Evolutionary conservation across 2,797 vertebrate genomes (phyloP).

Genomic region (Coregonus ussuriensis): DNA sequence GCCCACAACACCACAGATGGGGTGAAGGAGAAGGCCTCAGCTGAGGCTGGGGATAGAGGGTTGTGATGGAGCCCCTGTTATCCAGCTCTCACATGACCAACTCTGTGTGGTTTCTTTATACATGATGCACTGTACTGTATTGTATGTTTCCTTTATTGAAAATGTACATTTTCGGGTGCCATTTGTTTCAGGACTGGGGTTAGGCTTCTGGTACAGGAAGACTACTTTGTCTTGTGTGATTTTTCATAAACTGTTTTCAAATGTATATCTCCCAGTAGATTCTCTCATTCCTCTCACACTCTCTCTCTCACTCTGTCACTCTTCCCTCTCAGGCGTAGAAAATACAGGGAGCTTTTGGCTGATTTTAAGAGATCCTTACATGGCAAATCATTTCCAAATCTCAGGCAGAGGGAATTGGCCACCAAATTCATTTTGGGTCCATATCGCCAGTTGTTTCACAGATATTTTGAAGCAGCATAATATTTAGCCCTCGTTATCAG

Average conservation of each 20-base stretch:
- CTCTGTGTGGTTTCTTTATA: conserved; percentile 63
- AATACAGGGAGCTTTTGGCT: conserved; percentile 59
- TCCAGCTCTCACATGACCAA: conserved; percentile 52
- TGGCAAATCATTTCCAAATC: conserved; percentile 19
- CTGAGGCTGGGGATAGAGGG: conserved; percentile 45
- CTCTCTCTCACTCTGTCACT: conserved; percentile 33
- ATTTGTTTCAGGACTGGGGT: conserved; percentile 59
- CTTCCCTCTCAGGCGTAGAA: conserved; percentile 67
- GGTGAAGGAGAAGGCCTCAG: conserved; percentile 36
- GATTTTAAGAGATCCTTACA: conserved; percentile 49
- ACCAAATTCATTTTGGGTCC: conserved; percentile 17
- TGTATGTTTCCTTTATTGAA: conserved; percentile 56
- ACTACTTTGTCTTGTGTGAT: conserved; percentile 61
- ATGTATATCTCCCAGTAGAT: conserved; percentile 49
- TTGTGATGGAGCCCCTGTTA: conserved; percentile 52
- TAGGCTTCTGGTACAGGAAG: conserved; percentile 53
- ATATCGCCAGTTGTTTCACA: conserved; percentile 9
- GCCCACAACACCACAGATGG: conserved; percentile 37
- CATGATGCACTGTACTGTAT: conserved; percentile 40
- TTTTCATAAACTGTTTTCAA: conserved; percentile 42
- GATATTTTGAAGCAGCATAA: conserved; percentile 20
- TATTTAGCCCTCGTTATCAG: conserved; percentile 8
- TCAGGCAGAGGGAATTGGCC: conserved; percentile 15
- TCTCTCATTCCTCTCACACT: conserved; percentile 26
- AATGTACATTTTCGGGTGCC: conserved; percentile 53